Evolutionary conservation across 2,888 invertebrate species (phyloP).

Genomic region (Eristalinus sepulchralis): DNA sequence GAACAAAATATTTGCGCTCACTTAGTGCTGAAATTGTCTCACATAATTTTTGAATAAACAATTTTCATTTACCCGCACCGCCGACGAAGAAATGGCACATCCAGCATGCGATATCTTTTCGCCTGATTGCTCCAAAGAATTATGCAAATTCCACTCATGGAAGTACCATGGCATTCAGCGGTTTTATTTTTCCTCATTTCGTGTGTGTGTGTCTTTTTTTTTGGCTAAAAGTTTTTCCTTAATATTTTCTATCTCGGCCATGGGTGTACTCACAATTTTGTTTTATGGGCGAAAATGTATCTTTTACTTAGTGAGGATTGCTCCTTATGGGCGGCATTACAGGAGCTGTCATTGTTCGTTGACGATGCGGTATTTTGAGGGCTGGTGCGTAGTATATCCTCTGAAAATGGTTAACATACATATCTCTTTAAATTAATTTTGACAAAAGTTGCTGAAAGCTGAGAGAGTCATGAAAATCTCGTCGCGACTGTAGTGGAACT

Average conservation of each 20-base stretch:
- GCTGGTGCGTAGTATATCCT: not conserved
- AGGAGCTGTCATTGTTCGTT: not conserved
- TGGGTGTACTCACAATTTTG: not conserved
- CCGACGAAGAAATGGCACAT: not conserved
- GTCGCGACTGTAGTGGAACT: not conserved
- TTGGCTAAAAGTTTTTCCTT: not conserved
- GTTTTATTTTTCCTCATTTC: not conserved
- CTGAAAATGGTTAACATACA: slow-evolving; percentile 5
- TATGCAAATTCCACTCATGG: slow-evolving; percentile 15
- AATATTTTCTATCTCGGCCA: not conserved
- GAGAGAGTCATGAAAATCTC: not conserved
- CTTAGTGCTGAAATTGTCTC: slow-evolving; percentile 20
- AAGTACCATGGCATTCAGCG: not conserved
- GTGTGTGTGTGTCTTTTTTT: not conserved
- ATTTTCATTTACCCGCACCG: slow-evolving; percentile 2
- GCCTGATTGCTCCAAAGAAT: not conserved
- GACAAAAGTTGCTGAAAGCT: not conserved
- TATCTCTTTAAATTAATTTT: slow-evolving; percentile 9
- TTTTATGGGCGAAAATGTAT: slow-evolving; percentile 8
- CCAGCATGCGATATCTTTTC: not conserved
- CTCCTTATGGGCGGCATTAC: not conserved
- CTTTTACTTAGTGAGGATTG: slow-evolving; percentile 2
- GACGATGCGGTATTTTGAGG: not conserved
- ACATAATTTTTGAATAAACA: slow-evolving; percentile 29
- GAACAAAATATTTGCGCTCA: slow-evolving; percentile 25